Base-by-base conservation (phyloP, 92 coral and sea anemone species). In the Phenganax marumi region DNA sequence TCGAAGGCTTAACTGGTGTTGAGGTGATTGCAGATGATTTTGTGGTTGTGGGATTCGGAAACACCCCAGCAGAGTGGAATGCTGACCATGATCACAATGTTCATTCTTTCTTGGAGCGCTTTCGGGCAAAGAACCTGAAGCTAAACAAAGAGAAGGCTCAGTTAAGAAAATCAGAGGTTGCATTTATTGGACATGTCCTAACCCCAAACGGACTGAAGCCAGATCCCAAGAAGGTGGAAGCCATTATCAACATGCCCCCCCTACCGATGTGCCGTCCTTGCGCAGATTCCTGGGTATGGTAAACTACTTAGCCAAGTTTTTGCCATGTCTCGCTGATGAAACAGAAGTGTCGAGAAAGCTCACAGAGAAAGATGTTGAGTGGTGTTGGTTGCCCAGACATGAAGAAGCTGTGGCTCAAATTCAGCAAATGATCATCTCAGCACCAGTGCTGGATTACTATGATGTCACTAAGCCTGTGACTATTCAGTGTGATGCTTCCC, bases 1-100 rank as follows among this genome's bases (percentile, higher is more conserved):
- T 80, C 0, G 91, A 80, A 61, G 88, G 91, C 22, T 62, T 85
- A 9, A 63, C 77, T 8, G 90, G 90, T n/a, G 85, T 78, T 4
- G 52, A 82, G 18, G 81, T 56, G 56, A 84, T 76, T 23, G 87
- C 90, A 53, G 87, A 87, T 60, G 87, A 68, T 57, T 56, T 56
- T 56, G 63, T 56, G 8, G 63, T 56, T 11, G 63, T 56, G 16
- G 63, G 19, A 56, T 26, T 8, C 21, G 73, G 73, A 0, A 17
- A n/a, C 17, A 68, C 73, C 14, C 0, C 21, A 7, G 24, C 21
- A 68, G 73, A 68, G 13, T 7, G 43, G 17, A 11, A 25, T n/a
- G 9, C 7, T 1, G 73, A 68, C 25, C 73, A 68, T 43, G 73
- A 68, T 16, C 21, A 9, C 43, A 25, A 68, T 16, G 43, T 68